phyloP scores from a whole-genome alignment of 1,140 invertebrate genomes.

The Eurosta solidaginis region DNA sequence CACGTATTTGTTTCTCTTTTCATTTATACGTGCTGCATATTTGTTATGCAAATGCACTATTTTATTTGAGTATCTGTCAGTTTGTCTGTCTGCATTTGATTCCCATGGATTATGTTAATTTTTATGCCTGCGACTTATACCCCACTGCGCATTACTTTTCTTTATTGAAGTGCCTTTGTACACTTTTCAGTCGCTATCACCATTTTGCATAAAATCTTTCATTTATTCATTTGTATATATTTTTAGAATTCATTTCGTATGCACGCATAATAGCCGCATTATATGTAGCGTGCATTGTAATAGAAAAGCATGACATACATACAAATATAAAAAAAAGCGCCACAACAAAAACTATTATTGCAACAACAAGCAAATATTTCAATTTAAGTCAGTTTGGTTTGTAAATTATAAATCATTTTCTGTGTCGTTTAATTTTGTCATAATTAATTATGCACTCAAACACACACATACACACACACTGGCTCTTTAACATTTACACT shows the following conservation, averaged over 20 bases:
- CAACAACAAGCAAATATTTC: not conserved
- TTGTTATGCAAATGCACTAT: not conserved
- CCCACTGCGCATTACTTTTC: not conserved
- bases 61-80: conserved; percentile 12
- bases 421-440: conserved; percentile 25
- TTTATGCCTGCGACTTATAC: not conserved
- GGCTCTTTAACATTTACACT: no score
- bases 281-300: not conserved
- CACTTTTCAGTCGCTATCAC: no score
- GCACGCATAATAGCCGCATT: not conserved
- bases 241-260: not conserved
- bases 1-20: not conserved
- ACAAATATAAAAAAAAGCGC: no score
- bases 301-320: not conserved
- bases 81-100: conserved; percentile 12
- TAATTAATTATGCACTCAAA: conserved; percentile 17
- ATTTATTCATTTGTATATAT: not conserved
- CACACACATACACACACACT: not conserved
- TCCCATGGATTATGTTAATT: conserved; percentile 21
- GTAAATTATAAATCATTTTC: conserved; percentile 28
- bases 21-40: not conserved
- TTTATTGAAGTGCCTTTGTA: no score
- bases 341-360: no score
- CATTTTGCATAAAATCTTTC: not conserved
- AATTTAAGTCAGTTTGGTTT: conserved; percentile 11